Evolutionary conservation across 2,888 invertebrate genomes (phyloP), one percentile per base, ranked within the genome.

Genomic region (Ormyrus rosae): DNA sequence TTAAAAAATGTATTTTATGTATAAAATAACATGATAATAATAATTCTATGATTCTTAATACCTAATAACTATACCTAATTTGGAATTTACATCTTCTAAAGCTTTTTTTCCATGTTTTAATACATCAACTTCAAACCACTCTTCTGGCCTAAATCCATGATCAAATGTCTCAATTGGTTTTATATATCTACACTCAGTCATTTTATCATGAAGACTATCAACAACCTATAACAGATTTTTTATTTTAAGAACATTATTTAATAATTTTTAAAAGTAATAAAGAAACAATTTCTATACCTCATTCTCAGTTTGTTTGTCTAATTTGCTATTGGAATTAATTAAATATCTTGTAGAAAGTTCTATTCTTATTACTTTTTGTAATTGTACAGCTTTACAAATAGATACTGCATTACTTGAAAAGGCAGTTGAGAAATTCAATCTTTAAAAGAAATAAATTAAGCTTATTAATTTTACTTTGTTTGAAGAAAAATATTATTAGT

Each of bases 401-500:
- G 98, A 97, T 0, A 99, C 96, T 50, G 98, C 97, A 91, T 99
- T 99, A 84, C 98, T 98, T 0, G 98, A 98, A 90, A 97, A 97
- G 0, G 99, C 95, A 58, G 99, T 99, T 13, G 97, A 98, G 90
- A 98, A 98, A 91, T 98, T 97, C 85, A 98, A 95, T 85, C 98
- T 95, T 89, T 84, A 72, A 34, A 76, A 60, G 65, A 48, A 67
- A 60, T 72, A 65, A 51, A 13, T 53, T 77, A 71, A 63, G 19
- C 34, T 34, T 72, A 53, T n/a, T 61, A 34, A 34, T 34, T 34
- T 4, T 34, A 34, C 34, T 34, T 34, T 34, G 3, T 34, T 34
- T 34, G 34, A 34, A 34, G 34, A 34, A 34, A 4, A 34, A 34
- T 34, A 34, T 34, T 34, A 34, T 34, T 34, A 34, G 3, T 34